A percentile compares a stretch with the other conserved stretches of the same genome.
These are phyloP conservation scores for Xenotilapia longispinis DNA, from an alignment of 2,113 vertebrate species.

Conservation along the genomic window DNA sequence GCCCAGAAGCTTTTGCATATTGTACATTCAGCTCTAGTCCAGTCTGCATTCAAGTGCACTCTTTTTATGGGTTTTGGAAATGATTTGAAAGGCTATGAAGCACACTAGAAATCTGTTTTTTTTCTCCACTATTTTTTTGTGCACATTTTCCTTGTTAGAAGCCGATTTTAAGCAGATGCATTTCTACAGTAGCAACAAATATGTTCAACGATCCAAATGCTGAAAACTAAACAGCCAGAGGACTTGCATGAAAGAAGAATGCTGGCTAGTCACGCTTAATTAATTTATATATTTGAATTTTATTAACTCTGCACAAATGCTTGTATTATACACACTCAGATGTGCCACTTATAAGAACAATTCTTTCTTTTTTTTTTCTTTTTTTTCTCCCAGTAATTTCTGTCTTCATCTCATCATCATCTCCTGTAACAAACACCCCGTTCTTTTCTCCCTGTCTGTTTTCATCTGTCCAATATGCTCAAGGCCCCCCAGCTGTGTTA, in stretches of 20 bases:
- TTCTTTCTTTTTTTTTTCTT: neutral
- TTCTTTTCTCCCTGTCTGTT: slow-evolving; percentile 30
- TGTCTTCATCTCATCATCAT: neutral
- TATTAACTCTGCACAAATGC: slow-evolving; percentile 76
- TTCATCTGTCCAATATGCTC: slow-evolving; percentile 64
- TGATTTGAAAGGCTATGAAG: slow-evolving; percentile 24
- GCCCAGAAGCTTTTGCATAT: slow-evolving; percentile 47
- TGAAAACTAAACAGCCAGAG: neutral
- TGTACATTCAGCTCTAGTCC: slow-evolving; percentile 22
- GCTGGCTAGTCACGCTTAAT: slow-evolving; percentile 59
- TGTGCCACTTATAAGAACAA: neutral
- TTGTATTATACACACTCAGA: slow-evolving; percentile 59
- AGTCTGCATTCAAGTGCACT: slow-evolving; percentile 23
- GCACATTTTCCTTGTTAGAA: slow-evolving; percentile 21
- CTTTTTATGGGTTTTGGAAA: slow-evolving; percentile 20
- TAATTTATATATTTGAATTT: slow-evolving; percentile 74
- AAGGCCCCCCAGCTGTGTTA: slow-evolving; percentile 85
- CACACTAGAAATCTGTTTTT: neutral
- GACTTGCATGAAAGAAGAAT: neutral
- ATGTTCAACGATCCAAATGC: slow-evolving; percentile 5
- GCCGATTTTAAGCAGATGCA: slow-evolving; percentile 20
- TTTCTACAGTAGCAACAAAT: slow-evolving; percentile 2
- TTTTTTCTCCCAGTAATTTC: neutral
- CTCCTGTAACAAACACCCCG: slow-evolving; percentile 9
- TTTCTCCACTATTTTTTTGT: slow-evolving; percentile 8